Evolutionary conservation across 2,113 vertebrate species (phyloP).

Genomic region (Hyperopisus bebe): DNA sequence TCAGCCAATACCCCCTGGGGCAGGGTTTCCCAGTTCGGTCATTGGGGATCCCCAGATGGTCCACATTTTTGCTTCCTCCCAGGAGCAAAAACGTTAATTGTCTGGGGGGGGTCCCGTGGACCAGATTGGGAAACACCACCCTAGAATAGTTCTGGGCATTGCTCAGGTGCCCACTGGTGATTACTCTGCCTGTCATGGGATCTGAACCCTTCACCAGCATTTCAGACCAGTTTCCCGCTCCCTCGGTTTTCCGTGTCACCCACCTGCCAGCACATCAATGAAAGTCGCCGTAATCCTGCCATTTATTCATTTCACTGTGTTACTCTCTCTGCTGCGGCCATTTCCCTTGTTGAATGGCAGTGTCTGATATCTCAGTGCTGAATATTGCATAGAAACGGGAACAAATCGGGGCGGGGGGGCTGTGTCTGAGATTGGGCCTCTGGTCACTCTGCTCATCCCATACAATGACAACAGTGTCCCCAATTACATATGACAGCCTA

Average conservation of each 20-base stretch:
- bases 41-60: background rate
- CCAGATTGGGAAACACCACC: background rate
- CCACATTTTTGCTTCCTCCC: background rate
- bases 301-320: background rate
- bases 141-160: background rate
- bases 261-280: background rate
- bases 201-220: background rate
- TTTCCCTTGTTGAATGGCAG: background rate
- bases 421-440: background rate
- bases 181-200: background rate
- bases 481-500: constrained; percentile 13
- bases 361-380: background rate
- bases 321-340: background rate
- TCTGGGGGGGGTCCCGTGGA: too few relatives aligned
- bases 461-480: background rate
- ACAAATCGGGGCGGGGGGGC: background rate
- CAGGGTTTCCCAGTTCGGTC: background rate
- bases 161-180: background rate
- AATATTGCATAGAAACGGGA: background rate
- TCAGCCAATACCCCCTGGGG: background rate
- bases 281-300: background rate
- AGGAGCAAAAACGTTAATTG: background rate
- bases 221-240: background rate
- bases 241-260: background rate
- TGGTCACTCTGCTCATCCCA: background rate